Percentiles rank a stretch among this genome's conserved stretches.
phyloP scores from a whole-genome alignment of 1,140 invertebrate genomes.

The Drosophila repletoides region DNA sequence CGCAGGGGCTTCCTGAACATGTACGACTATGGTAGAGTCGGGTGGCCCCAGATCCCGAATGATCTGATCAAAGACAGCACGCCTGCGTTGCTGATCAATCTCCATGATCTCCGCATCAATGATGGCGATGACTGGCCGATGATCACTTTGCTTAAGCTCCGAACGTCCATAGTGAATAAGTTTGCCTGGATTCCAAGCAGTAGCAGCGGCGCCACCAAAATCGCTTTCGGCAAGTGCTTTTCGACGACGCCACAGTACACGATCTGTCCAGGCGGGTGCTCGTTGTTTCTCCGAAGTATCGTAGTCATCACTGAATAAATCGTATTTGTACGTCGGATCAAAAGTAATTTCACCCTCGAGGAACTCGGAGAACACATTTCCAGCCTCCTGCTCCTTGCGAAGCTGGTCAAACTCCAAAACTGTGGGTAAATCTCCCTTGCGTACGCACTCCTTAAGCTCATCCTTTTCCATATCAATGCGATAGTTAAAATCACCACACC shows the following conservation, averaged over 20 bases:
- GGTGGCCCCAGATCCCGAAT: conserved; percentile 95
- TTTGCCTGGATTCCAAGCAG: conserved; percentile 89
- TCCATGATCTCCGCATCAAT: conserved; percentile 93
- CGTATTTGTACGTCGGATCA: conserved; percentile 99
- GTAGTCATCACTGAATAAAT: conserved; percentile 99
- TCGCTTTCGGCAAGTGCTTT: conserved; percentile 88
- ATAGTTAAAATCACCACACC: conserved; percentile 99
- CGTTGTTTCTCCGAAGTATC: conserved; percentile 99
- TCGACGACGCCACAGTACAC: conserved; percentile 94
- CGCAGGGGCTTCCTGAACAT: conserved; percentile 82
- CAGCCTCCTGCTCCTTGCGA: conserved; percentile 89
- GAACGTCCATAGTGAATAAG: conserved; percentile 93
- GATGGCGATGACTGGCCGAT: conserved; percentile 95
- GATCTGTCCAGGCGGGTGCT: conserved; percentile 98
- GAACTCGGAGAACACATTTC: conserved; percentile 97
- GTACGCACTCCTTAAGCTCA: conserved; percentile 94
- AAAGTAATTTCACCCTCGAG: conserved; percentile 96
- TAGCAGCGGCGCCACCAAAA: conserved; percentile 71
- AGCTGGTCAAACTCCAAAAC: conserved; percentile 96
- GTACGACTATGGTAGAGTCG: conserved; percentile 96
- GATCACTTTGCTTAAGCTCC: conserved; percentile 99
- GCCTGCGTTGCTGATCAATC: conserved; percentile 89
- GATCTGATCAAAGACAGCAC: conserved; percentile 90
- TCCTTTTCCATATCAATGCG: conserved; percentile 98
- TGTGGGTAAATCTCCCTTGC: conserved; percentile 89